These are phyloP conservation scores for Mycogona germanica DNA, from an alignment of 2,888 invertebrate genomes.

Conservation along the genomic window DNA sequence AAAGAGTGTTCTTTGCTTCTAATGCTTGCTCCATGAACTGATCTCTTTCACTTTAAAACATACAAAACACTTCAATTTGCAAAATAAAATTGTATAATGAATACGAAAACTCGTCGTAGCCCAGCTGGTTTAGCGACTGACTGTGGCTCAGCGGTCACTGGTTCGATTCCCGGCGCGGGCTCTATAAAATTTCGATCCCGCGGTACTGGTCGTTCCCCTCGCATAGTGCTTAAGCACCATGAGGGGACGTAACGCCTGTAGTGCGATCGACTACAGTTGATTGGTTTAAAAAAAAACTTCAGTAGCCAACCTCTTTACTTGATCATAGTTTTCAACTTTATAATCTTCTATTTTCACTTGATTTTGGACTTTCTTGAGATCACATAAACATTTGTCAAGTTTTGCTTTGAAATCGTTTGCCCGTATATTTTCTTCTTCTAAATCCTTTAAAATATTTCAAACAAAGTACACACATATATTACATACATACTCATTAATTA, in stretches of 20 bases:
- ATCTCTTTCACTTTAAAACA: slow-evolving; percentile 19
- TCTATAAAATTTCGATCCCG: background rate
- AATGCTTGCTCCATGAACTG: slow-evolving; percentile 12
- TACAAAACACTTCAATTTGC: background rate
- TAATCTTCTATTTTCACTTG: slow-evolving; percentile 11
- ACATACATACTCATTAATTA: background rate
- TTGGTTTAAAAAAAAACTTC: background rate
- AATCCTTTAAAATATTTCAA: slow-evolving; percentile 9
- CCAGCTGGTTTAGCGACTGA: too few relatives aligned
- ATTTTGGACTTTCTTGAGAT: slow-evolving; percentile 11
- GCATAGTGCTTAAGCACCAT: too few relatives aligned
- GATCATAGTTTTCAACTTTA: slow-evolving; percentile 17
- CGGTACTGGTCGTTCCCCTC: too few relatives aligned
- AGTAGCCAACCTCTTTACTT: slow-evolving; percentile 14
- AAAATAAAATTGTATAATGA: background rate
- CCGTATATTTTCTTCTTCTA: slow-evolving; percentile 3
- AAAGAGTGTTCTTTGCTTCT: slow-evolving; percentile 6
- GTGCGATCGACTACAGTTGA: too few relatives aligned
- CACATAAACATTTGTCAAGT: background rate
- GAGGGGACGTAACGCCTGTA: too few relatives aligned
- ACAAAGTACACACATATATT: background rate
- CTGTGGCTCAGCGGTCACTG: too few relatives aligned
- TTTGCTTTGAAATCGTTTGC: slow-evolving; percentile 1
- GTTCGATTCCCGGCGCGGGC: too few relatives aligned
- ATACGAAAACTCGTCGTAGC: background rate